Evolutionary conservation across 1,140 invertebrate species (phyloP), one percentile per base, ranked within the genome.

Genomic region (Oscheius sp.): DNA sequence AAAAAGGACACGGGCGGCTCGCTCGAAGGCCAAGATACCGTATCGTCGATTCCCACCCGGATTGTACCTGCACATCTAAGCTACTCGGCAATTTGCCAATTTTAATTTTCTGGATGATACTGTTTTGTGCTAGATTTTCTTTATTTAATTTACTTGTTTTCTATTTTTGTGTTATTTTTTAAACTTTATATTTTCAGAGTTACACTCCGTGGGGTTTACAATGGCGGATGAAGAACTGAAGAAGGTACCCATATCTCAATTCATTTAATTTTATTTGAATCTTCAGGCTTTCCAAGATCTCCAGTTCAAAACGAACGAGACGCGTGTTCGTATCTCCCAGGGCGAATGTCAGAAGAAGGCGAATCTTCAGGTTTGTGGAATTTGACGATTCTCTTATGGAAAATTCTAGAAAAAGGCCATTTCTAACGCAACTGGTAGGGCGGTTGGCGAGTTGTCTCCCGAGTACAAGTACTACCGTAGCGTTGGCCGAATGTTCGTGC

Each of bases 241-340:
- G 52, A 66, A 66, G 26, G 36, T 66, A 42, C 0, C n/a, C n/a
- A n/a, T n/a, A n/a, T n/a, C n/a, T n/a, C n/a, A 26, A 49, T 42
- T 45, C 0, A 42, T 55, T 66, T 61, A 36, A 32, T 10, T 23
- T 63, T 38, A 1, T 32, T 63, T 7, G 7, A 59, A n/a, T 49
- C 52, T 49, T 46, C 59, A 71, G 38, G 69, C 69, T 13, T 71
- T 71, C 31, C 69, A 58, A 20, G 69, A 71, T 31, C 29, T 71
- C 26, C 69, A 71, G 42, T 71, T 71, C 34, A 63, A 65, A 38
- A 71, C 69, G 4, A 71, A 71, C 58, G 69, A 71, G 26, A 71
- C 69, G 2, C 10, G 69, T 49, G 34, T 42, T 36, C 28, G 62
- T 23, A 71, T 71, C 23, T 34, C 58, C 10, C 69, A 71, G 45